A percentile compares a stretch with the other conserved stretches of the same genome.
Conservation (phyloP, 1,140 invertebrate genomes). For the Triops longicaudatus region DNA sequence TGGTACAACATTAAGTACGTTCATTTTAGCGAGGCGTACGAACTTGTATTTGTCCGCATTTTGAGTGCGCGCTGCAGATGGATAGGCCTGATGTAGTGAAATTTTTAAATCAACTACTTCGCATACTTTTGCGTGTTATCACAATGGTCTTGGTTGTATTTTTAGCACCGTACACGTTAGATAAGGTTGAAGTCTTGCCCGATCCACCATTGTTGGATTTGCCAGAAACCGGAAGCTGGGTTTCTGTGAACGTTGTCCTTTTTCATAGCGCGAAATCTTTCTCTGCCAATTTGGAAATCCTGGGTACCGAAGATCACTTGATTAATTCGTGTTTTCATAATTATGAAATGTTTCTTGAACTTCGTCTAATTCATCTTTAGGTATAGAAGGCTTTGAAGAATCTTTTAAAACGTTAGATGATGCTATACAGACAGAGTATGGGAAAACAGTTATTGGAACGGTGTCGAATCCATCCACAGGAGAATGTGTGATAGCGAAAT, state of each 20-base stretch:
- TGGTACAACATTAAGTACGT: too few relatives aligned
- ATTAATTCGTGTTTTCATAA: background rate
- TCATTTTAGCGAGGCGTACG: too few relatives aligned
- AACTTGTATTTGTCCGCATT: too few relatives aligned
- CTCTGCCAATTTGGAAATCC: too few relatives aligned
- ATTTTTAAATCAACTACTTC: background rate
- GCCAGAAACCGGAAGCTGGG: background rate
- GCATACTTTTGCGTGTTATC: background rate
- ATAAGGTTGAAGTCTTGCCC: background rate
- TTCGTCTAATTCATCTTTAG: background rate
- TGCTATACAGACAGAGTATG: background rate
- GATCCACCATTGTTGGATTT: background rate
- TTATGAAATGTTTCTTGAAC: background rate
- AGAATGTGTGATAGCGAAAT: background rate
- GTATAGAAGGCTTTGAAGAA: background rate
- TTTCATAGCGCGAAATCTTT: too few relatives aligned
- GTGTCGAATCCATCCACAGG: background rate
- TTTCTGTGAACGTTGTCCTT: background rate
- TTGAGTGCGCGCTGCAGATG: too few relatives aligned
- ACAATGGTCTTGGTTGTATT: background rate
- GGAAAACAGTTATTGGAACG: background rate
- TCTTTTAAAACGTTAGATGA: background rate
- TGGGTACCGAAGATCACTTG: background rate
- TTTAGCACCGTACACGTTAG: background rate
- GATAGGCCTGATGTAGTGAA: too few relatives aligned